These are phyloP conservation scores for Abscondita cerata DNA, from an alignment of 2,888 invertebrate species.

Conservation along the genomic window DNA sequence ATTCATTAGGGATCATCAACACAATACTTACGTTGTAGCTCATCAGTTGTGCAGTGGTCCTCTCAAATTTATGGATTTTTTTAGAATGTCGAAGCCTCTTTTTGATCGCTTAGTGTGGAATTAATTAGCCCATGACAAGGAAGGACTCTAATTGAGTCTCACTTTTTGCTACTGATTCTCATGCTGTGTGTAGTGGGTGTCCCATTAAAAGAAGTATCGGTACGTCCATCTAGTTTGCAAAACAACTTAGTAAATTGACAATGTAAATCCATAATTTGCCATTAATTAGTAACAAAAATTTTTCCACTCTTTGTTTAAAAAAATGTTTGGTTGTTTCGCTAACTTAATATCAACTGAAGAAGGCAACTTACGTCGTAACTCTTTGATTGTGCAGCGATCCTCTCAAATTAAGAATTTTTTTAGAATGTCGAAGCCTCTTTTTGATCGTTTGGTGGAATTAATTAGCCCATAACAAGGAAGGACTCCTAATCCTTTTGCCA, in stretches of 20 bases:
- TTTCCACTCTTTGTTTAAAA: too few relatives aligned
- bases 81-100: not conserved
- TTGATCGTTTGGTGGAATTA: not conserved
- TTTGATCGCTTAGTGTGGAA: not conserved
- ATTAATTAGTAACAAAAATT: too few relatives aligned
- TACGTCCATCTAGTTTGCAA: too few relatives aligned
- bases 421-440: not conserved
- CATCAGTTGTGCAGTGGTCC: not conserved
- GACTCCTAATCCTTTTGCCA: too few relatives aligned
- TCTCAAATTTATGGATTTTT: not conserved
- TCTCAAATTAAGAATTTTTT: not conserved
- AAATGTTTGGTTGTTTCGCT: too few relatives aligned
- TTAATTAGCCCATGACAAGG: not conserved
- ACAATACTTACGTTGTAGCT: not conserved
- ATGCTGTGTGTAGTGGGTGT: too few relatives aligned
- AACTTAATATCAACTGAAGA: too few relatives aligned
- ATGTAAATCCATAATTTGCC: too few relatives aligned
- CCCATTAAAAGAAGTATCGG: too few relatives aligned
- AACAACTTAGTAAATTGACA: too few relatives aligned
- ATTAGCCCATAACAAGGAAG: not conserved
- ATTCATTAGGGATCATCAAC: not conserved
- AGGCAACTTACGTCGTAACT: not conserved
- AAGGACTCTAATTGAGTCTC: too few relatives aligned
- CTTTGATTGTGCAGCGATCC: not conserved
- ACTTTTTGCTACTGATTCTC: too few relatives aligned